Base-by-base conservation (phyloP, 2,797 vertebrate species). In the Sitta carolinensis region DNA sequence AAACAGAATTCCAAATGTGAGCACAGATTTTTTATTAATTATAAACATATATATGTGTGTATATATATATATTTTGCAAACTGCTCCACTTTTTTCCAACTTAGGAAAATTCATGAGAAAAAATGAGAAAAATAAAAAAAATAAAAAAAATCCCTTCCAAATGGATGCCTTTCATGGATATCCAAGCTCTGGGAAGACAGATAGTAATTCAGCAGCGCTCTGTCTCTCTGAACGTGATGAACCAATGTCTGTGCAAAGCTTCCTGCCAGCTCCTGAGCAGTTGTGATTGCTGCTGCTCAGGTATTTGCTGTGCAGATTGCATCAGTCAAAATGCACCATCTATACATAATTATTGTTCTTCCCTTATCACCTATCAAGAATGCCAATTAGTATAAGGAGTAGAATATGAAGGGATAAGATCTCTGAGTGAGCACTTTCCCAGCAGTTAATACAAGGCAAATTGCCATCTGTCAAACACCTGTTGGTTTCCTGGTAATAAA, bases 401-500 rank as follows among this genome's bases (percentile, higher is more conserved):
- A 90, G 45, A 94, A 90, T 89, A 76, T 20, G 79, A 73, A 90
- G 66, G 42, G 84, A 87, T 91, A 89, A 94, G 87, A 96, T 93
- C 86, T 96, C 78, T 78, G 77, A 87, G 86, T 38, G 75, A 73
- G 88, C 74, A 96, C 79, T 88, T 94, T 95, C 84, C 58, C 79
- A 70, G 86, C 69, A 94, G 94, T 96, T 94, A 96, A 94, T 96
- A 95, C 62, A 63, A 67, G 93, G 83, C 70, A 95, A 96, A 93
- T 95, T 86, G 89, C 86, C 92, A 95, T 93, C 74, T 96, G 70
- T 90, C 59, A 84, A 87, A 89, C 75, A 89, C 91, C 92, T 96
- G 80, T 51, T 94, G 40, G 84, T 84, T 94, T 88, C 76, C 77
- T 64, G 69, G 59, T 92, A 81, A 77, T 94, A 63, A 82, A 87